These are phyloP conservation scores for Ormyrus rosae DNA, from an alignment of 2,888 invertebrate species.

Conservation along the genomic window DNA sequence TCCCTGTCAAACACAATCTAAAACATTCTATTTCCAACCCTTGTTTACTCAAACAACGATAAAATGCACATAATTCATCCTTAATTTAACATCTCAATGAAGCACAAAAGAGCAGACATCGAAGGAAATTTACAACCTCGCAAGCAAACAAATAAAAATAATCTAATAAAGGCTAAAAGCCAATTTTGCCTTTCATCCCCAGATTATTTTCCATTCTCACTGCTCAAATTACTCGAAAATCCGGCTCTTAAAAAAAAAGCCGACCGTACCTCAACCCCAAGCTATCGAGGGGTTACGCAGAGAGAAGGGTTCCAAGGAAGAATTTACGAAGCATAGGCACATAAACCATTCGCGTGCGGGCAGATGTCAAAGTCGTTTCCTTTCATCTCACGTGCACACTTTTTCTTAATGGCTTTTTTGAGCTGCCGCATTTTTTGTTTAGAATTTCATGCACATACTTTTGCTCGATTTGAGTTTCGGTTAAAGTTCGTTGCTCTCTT, in stretches of 20 bases:
- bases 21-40: no score
- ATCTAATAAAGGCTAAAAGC: slow-evolving; percentile 11
- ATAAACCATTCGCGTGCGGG: slow-evolving; percentile 9
- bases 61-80: slow-evolving; percentile 17
- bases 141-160: slow-evolving; percentile 11
- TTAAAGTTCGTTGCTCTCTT: no score
- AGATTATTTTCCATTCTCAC: slow-evolving; percentile 22
- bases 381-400: no score
- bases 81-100: not conserved
- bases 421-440: not conserved
- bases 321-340: slow-evolving; percentile 22
- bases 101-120: not conserved
- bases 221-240: slow-evolving; percentile 45
- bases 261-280: not conserved
- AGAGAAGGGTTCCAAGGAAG: slow-evolving; percentile 12
- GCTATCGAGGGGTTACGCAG: not conserved
- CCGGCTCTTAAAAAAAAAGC: slow-evolving; percentile 25
- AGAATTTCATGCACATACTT: not conserved
- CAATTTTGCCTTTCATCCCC: slow-evolving; percentile 21
- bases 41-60: not conserved
- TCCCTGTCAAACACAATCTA: no score
- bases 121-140: slow-evolving; percentile 24
- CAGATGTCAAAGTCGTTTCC: no score
- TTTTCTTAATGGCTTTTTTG: not conserved
- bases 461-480: no score